Base-by-base conservation (phyloP, 2,888 invertebrate species). In the Drosophila sordidapex region DNA sequence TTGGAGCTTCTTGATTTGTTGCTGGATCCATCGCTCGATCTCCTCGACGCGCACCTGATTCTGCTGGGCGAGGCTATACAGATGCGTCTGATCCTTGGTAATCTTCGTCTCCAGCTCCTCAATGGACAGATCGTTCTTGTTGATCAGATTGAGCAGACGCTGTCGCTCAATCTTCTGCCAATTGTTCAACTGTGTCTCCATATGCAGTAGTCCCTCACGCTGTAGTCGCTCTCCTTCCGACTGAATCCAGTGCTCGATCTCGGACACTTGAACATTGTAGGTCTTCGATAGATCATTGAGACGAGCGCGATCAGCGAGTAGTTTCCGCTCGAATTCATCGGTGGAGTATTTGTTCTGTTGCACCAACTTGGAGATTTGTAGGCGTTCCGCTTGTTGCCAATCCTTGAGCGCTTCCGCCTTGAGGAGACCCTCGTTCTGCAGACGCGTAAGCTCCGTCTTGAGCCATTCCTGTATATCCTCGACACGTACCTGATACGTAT, bases 391-490 rank as follows among this genome's bases (percentile, higher is more conserved):
- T 54, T 87, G 76, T 52, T 92, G 93, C 92, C 92, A 92, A 43
- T 91, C 91, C 58, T 91, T 86, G 0, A 93, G 73, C n/a, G 92
- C 89, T 35, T 92, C 92, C 0, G 85, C 83, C 65, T 91, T 92
- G 11, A 93, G 71, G 4, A 92, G 74, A 11, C 93, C 92, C 54
- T 92, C 88, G 29, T 83, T 84, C 48, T 92, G 90, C 49, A 92
- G 61, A 0, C 92, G 89, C 59, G 82, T 6, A 4, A 93, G 69
- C 63, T 93, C 93, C 60, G 90, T 85, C 54, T 92, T 91, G 8
- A 93, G 69, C 92, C 92, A 93, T 1, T 92, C 90, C 69, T 93
- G 90, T 2, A 93, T 87, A 56, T 93, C 92, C 21, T 91, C 89
- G 1, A 93, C 91, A 3, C 81, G 76, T 4, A 93, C 73, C 46